Conservation (phyloP, 30 jellyfish, hydroid and myxozoan species). For the Calvadosia cruxmelitensis region DNA sequence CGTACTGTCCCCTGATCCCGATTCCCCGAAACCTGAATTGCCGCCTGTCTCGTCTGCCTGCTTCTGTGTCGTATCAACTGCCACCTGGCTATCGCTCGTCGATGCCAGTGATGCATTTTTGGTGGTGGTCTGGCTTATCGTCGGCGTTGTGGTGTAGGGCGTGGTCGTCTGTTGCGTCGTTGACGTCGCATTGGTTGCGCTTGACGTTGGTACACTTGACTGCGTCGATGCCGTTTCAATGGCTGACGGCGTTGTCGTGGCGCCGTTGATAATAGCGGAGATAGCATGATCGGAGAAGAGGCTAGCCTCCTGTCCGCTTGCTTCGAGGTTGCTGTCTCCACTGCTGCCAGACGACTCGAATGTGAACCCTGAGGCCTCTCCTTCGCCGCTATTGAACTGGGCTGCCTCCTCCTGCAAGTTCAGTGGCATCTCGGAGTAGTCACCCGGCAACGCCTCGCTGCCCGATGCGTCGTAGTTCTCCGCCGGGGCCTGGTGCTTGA, state of each 20-base stretch:
- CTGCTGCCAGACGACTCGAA: background rate
- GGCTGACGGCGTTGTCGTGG: background rate
- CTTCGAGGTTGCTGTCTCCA: background rate
- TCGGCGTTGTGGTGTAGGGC: background rate
- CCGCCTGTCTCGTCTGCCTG: no score
- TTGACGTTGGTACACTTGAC: background rate
- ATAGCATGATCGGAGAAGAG: background rate
- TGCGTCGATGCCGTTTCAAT: background rate
- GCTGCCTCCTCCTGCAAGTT: conserved; percentile 35
- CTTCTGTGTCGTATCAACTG: conserved; percentile 13
- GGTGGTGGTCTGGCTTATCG: background rate
- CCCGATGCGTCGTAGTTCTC: conserved; percentile 33
- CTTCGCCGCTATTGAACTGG: conserved; percentile 36
- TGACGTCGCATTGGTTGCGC: conserved; percentile 5
- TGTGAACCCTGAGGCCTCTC: conserved; percentile 12
- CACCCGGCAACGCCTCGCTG: conserved; percentile 61
- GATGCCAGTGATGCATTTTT: conserved; percentile 22
- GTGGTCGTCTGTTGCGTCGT: background rate
- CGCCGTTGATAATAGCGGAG: background rate
- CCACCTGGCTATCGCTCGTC: conserved; percentile 16
- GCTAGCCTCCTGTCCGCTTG: background rate
- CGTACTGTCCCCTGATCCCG: background rate
- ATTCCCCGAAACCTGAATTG: background rate
- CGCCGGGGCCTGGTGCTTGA: conserved; percentile 30
- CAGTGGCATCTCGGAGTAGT: conserved; percentile 64